Evolutionary conservation across 64 coral and sea anemone species (phyloP).

Genomic region (Catalaphyllia jardinei): DNA sequence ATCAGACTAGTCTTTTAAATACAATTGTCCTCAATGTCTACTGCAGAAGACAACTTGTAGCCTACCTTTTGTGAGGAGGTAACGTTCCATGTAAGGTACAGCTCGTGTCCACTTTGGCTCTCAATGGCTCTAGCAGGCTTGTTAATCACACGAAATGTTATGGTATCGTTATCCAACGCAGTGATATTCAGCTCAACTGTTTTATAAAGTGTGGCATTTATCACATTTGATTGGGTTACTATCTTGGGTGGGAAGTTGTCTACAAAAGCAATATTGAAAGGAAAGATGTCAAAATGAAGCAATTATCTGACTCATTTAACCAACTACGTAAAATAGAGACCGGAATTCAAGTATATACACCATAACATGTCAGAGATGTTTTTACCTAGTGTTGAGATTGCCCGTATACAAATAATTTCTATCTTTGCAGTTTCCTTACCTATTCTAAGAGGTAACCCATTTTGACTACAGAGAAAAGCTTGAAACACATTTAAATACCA

Average conservation of each 20-base stretch:
- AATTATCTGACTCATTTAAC: too few relatives aligned
- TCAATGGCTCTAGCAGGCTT: background rate
- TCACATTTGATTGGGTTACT: background rate
- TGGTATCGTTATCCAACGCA: background rate
- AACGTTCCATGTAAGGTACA: background rate
- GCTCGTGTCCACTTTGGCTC: background rate
- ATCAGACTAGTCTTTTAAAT: too few relatives aligned
- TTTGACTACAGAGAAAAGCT: too few relatives aligned
- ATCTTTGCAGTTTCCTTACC: too few relatives aligned
- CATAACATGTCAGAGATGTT: too few relatives aligned
- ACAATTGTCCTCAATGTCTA: too few relatives aligned
- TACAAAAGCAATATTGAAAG: background rate
- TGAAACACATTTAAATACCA: too few relatives aligned
- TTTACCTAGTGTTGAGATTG: too few relatives aligned
- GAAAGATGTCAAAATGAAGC: too few relatives aligned
- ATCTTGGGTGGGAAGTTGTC: conserved; percentile 62
- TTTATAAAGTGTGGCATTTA: conserved; percentile 4
- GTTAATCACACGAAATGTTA: conserved; percentile 19
- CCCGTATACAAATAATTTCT: too few relatives aligned
- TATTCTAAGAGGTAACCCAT: too few relatives aligned
- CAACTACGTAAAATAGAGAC: background rate
- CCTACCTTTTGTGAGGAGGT: conserved; percentile 21
- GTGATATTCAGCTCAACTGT: background rate
- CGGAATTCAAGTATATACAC: too few relatives aligned
- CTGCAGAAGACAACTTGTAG: background rate